Conservation (phyloP, 1,140 invertebrate genomes). For the Maniola jurtina region DNA sequence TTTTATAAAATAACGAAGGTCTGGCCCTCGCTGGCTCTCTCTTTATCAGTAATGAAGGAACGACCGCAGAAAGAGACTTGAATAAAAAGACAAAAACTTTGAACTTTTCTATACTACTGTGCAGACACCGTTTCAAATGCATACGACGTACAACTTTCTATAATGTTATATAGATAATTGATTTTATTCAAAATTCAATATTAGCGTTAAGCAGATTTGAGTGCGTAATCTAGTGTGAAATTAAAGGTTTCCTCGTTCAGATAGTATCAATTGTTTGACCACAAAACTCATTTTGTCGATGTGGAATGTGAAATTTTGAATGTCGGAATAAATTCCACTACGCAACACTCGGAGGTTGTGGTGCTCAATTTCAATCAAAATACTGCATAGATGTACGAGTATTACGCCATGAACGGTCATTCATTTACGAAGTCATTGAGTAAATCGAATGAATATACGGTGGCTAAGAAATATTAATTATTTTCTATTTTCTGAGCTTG, state of each 20-base stretch:
- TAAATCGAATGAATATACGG: too few relatives aligned
- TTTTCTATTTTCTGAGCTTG: too few relatives aligned
- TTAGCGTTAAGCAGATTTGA: constrained; percentile 33
- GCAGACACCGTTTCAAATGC: not conserved
- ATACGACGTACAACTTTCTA: constrained; percentile 20
- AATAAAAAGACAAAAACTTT: not conserved
- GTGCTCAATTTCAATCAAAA: constrained; percentile 34
- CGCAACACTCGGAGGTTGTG: constrained; percentile 37
- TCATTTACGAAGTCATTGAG: not conserved
- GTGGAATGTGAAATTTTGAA: constrained; percentile 63
- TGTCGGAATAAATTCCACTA: constrained; percentile 44
- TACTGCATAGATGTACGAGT: constrained; percentile 25
- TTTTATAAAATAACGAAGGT: too few relatives aligned
- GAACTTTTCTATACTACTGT: not conserved
- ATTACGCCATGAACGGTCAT: not conserved
- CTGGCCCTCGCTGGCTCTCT: too few relatives aligned
- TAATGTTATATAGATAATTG: constrained; percentile 19
- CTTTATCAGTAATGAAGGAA: too few relatives aligned
- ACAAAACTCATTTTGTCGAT: constrained; percentile 68
- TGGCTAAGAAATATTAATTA: too few relatives aligned
- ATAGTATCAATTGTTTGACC: constrained; percentile 64
- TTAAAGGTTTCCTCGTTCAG: constrained; percentile 47
- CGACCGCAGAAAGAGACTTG: too few relatives aligned
- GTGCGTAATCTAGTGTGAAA: constrained; percentile 65
- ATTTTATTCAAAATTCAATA: constrained; percentile 39